Evolutionary conservation across 1,140 invertebrate genomes (phyloP).

Genomic region (Amphibalanus amphitrite): DNA sequence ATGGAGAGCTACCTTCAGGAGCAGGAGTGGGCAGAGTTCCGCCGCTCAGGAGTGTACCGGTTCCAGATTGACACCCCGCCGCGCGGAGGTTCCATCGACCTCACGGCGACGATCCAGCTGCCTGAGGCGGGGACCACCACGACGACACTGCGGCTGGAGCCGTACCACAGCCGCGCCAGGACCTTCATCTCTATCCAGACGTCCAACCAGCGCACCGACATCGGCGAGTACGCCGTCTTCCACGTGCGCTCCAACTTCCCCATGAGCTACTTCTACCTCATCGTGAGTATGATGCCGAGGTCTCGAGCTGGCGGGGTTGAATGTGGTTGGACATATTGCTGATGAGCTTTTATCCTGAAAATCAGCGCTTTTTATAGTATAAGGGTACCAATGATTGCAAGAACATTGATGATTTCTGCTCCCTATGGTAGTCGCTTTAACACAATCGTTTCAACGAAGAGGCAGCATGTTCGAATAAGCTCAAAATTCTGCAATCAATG

Average conservation of each 20-base stretch:
- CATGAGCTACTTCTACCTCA: constrained; percentile 27
- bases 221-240: constrained; percentile 30
- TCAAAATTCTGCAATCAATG: too few species aligned
- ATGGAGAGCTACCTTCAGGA: too few species aligned
- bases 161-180: constrained; percentile 2
- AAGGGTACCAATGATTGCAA: too few species aligned
- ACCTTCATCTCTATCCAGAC: neutral
- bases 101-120: constrained; percentile 24
- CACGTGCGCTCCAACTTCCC: constrained; percentile 30
- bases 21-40: constrained; percentile 13
- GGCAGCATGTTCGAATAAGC: too few species aligned
- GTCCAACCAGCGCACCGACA: constrained; percentile 19
- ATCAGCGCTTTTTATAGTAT: too few species aligned
- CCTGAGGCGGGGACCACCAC: too few species aligned
- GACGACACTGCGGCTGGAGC: constrained; percentile 5
- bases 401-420: too few species aligned
- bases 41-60: constrained; percentile 9
- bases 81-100: constrained; percentile 17
- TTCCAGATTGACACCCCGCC: constrained; percentile 14
- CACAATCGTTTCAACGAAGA: too few species aligned
- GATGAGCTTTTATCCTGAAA: too few species aligned
- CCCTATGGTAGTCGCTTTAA: too few species aligned
- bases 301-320: too few species aligned
- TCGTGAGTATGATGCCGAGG: constrained; percentile 23
- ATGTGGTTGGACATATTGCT: too few species aligned